Conservation (phyloP, 2,113 vertebrate genomes). For the Coracopsis vasa region DNA sequence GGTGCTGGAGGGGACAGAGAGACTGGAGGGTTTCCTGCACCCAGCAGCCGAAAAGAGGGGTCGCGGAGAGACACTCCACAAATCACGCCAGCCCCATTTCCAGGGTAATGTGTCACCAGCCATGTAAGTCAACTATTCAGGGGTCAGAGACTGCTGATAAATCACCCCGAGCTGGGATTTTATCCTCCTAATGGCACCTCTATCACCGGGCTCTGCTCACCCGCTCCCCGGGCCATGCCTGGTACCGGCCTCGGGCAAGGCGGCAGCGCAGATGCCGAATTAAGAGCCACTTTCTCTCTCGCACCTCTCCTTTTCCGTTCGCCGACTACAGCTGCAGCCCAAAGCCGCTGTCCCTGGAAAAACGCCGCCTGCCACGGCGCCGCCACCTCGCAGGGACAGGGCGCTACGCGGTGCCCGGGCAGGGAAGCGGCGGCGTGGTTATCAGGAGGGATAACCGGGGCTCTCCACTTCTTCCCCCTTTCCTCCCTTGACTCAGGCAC, state of each 20-base stretch:
- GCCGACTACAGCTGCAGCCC: background rate
- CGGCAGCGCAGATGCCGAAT: background rate
- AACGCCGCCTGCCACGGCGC: background rate
- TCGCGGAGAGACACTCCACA: background rate
- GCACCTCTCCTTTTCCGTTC: background rate
- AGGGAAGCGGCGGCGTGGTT: background rate
- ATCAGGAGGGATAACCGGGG: background rate
- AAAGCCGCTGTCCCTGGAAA: background rate
- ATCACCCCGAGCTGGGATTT: background rate
- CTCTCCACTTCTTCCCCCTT: background rate
- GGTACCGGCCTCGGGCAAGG: background rate
- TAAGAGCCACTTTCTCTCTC: rapidly evolving
- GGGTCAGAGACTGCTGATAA: slow-evolving; percentile 2
- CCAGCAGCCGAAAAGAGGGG: background rate
- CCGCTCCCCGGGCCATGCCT: background rate
- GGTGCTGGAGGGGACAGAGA: background rate
- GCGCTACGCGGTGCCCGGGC: background rate
- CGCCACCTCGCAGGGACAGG: background rate
- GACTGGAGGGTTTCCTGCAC: background rate
- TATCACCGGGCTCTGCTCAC: background rate
- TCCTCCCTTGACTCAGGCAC: background rate
- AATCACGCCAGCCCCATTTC: background rate
- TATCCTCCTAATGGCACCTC: background rate
- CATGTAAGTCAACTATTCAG: slow-evolving; percentile 2
- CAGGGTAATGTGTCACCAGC: background rate